Base-by-base conservation (phyloP, 92 coral and sea anemone species). In the Palythoa grandiflora region DNA sequence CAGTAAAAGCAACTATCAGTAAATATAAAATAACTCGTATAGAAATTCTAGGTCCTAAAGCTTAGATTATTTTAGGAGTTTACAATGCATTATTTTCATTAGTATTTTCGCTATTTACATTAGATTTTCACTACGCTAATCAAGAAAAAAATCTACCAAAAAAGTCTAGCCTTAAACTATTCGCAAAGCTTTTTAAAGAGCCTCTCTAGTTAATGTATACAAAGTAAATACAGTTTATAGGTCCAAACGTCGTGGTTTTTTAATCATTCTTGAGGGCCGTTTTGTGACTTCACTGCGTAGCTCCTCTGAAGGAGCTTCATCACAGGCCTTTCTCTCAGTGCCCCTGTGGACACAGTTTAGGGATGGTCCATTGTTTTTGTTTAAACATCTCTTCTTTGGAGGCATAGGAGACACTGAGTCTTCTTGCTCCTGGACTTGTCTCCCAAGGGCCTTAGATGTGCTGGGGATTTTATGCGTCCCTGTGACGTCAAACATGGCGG, bases 201-300 rank as follows among this genome's bases (percentile, higher is more conserved):
- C 48, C 48, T 44, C 48, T 44, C 48, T 44, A 44, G 48, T 44
- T 44, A 44, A 44, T 44, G 48, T 44, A 44, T 28, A 63, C 47
- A 21, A 80, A 81, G 63, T 63, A 47, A 35, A n/a, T 16, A 38
- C 8, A 66, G 63, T 47, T 80, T 81, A 81, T n/a, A 81, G 61
- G 86, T 81, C 86, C 86, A 81, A 63, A 7, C 86, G 86, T 48
- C 60, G 55, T 48, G 86, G 86, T 36, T 40, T 63, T 38, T 66
- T 81, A 39, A 81, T 35, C 60, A 40, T 66, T 65, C 86, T 81
- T 17, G 38, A 1, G 3, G 86, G 20, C 75, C 86, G 37, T 15
- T 81, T 81, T 6, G 20, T 11, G 50, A 14, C 55, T 65, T 71
- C 38, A 28, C 38, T 14, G 12, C 75, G 61, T 66, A 48, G 75